These are phyloP conservation scores for Tokudaia tokunoshimensis DNA, from an alignment of 2,797 vertebrate genomes.

Conservation along the genomic window DNA sequence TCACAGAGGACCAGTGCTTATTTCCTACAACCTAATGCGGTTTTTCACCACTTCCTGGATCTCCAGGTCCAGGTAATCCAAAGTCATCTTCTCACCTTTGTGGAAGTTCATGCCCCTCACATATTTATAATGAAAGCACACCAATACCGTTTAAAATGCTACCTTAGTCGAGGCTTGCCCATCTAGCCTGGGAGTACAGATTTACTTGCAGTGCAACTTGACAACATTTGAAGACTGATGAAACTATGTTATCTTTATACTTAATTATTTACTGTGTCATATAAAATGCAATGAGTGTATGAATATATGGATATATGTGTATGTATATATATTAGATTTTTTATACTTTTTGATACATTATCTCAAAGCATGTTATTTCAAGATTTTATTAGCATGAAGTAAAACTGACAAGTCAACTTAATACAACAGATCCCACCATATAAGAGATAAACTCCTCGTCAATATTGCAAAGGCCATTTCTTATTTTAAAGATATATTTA, in stretches of 20 bases:
- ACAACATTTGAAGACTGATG: neutral
- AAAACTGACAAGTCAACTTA: conserved; percentile 8
- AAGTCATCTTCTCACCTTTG: neutral
- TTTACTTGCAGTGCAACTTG: neutral
- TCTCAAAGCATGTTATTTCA: neutral
- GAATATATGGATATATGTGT: too few relatives aligned
- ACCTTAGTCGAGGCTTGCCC: neutral
- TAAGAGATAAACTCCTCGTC: neutral
- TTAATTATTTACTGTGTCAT: neutral
- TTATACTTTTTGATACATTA: neutral
- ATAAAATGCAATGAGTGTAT: neutral
- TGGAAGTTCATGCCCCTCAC: too few relatives aligned
- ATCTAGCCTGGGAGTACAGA: neutral
- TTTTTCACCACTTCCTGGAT: neutral
- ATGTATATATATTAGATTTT: neutral
- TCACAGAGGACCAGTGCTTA: neutral
- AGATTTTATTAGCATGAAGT: neutral
- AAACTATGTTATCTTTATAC: neutral
- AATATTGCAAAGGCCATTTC: neutral
- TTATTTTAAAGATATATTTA: too few relatives aligned
- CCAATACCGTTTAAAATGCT: neutral
- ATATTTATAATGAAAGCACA: neutral
- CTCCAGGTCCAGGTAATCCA: neutral
- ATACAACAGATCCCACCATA: neutral
- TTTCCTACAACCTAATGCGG: too few relatives aligned